These are phyloP conservation scores for Semaprochilodus insignis DNA, from an alignment of 2,797 vertebrate species.

Conservation along the genomic window DNA sequence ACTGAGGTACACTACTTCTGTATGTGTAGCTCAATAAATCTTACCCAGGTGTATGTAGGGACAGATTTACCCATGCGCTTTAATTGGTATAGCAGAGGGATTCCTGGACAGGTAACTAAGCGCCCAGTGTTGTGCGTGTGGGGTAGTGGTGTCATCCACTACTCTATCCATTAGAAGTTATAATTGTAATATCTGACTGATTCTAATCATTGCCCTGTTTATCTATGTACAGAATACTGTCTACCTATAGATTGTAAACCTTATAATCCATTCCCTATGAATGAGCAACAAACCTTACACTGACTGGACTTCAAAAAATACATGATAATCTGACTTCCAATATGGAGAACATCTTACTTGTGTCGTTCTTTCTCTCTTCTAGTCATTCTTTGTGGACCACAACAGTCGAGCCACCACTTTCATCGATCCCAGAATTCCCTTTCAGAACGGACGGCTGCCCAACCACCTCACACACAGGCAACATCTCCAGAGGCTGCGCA, in stretches of 20 bases:
- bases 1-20: too few relatives aligned
- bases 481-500: conserved; percentile 95
- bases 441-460: conserved; percentile 92
- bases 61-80: too few relatives aligned
- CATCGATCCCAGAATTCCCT: conserved; percentile 95
- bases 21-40: too few relatives aligned
- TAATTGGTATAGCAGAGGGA: too few relatives aligned
- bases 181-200: too few relatives aligned
- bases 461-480: conserved; percentile 92
- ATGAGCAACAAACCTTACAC: background rate
- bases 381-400: conserved; percentile 99
- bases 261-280: background rate
- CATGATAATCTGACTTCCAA: background rate
- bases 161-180: background rate
- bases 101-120: background rate
- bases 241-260: background rate
- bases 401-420: conserved; percentile 97
- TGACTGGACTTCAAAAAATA: background rate
- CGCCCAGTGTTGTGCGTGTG: background rate
- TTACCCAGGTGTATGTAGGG: too few relatives aligned
- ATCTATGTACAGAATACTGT: background rate
- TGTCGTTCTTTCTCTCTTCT: conserved; percentile 37
- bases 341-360: background rate
- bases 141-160: background rate
- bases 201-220: too few relatives aligned